Evolutionary conservation across 2,113 vertebrate genomes (phyloP).

Genomic region (Ailuropoda melanoleuca): DNA sequence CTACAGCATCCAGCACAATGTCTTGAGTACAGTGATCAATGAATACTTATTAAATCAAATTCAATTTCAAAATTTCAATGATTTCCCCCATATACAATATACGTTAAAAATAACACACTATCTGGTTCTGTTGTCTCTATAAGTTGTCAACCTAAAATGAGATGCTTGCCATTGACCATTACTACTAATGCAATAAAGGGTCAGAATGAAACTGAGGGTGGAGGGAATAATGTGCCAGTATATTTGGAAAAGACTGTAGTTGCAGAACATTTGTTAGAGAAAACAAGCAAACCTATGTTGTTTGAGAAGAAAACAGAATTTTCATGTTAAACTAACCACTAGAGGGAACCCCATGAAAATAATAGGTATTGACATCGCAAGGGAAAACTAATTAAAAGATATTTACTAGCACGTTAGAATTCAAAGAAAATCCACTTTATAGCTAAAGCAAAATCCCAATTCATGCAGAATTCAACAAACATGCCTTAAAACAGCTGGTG

Average conservation of each 20-base stretch:
- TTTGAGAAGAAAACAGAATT: neutral
- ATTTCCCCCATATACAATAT: neutral
- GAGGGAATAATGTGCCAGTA: neutral
- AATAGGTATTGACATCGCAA: conserved; percentile 54
- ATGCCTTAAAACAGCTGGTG: neutral
- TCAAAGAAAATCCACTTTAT: conserved; percentile 56
- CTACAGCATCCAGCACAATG: neutral
- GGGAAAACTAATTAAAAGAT: conserved; percentile 70
- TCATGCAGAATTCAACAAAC: conserved; percentile 38
- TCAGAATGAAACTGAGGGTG: neutral
- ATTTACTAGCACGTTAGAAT: conserved; percentile 51
- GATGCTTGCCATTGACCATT: neutral
- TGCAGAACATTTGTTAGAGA: neutral
- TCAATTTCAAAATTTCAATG: neutral
- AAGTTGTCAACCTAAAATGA: neutral
- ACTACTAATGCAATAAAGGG: neutral
- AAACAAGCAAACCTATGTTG: neutral
- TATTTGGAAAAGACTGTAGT: neutral
- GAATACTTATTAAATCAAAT: neutral
- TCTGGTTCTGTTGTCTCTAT: neutral
- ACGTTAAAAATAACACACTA: neutral
- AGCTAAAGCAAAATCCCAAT: conserved; percentile 14
- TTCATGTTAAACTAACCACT: conserved; percentile 68
- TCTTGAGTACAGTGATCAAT: neutral
- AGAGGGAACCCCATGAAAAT: conserved; percentile 72